Evolutionary conservation across 2,113 vertebrate species (phyloP).

Genomic region (Hipposideros armiger): DNA sequence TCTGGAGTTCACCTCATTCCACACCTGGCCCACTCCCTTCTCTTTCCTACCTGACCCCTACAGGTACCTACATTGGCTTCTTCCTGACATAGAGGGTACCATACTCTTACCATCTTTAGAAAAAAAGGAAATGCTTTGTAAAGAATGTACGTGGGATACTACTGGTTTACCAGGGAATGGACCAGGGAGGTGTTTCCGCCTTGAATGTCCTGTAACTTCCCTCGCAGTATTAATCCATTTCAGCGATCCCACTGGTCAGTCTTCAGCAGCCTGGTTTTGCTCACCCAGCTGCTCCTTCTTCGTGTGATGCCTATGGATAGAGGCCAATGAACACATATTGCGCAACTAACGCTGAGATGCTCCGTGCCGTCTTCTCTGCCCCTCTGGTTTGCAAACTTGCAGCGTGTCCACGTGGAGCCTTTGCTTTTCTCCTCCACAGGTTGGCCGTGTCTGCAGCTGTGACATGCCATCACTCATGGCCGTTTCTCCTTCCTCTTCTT

Average conservation of each 20-base stretch:
- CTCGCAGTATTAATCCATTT: not conserved
- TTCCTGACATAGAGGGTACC: not conserved
- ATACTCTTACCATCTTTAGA: not conserved
- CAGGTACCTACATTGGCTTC: not conserved
- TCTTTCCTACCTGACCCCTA: not conserved
- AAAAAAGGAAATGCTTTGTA: not conserved
- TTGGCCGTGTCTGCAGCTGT: not conserved
- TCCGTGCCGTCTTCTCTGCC: not conserved
- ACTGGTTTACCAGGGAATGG: not conserved
- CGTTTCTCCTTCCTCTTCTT: conserved; percentile 76
- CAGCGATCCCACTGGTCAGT: conserved; percentile 65
- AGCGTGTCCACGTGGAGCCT: not conserved
- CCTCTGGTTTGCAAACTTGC: not conserved
- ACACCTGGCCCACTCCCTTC: not conserved
- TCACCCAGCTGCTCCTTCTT: conserved; percentile 71
- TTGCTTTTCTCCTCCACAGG: not conserved
- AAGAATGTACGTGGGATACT: not conserved
- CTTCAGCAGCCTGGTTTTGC: conserved; percentile 62
- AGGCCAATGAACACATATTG: conserved; percentile 19
- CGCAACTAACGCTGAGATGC: not conserved
- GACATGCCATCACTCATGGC: not conserved
- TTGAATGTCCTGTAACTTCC: conserved; percentile 52
- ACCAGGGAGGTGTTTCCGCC: not conserved
- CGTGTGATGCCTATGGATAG: conserved; percentile 57
- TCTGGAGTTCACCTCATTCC: fast-evolving